phyloP scores from a whole-genome alignment of 2,113 vertebrate species.

The Pyrgilauda ruficollis region DNA sequence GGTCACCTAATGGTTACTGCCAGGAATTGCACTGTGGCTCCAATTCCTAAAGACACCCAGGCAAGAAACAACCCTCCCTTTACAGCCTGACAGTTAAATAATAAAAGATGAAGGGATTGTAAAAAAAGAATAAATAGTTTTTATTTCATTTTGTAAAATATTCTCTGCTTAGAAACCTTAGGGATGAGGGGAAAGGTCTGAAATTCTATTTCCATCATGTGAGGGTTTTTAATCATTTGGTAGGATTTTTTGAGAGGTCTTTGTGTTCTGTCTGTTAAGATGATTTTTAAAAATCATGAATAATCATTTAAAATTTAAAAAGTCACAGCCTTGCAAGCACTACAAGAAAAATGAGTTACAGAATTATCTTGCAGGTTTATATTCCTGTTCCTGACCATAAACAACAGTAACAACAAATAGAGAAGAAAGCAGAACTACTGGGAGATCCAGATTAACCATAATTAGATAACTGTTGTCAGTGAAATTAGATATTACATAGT shows the following conservation, averaged over 20 bases:
- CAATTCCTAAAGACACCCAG: neutral
- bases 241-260: neutral
- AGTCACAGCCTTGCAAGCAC: neutral
- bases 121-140: accelerated
- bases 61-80: neutral
- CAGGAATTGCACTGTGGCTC: slow-evolving; percentile 47
- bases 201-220: neutral
- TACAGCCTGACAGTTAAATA: neutral
- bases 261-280: neutral
- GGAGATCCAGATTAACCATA: slow-evolving; percentile 16
- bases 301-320: neutral
- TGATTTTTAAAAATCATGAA: neutral
- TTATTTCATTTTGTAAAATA: neutral
- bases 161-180: neutral
- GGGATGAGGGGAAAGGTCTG: neutral
- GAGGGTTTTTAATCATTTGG: neutral
- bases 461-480: neutral
- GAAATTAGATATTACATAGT: slow-evolving; percentile 4
- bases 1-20: slow-evolving; percentile 70
- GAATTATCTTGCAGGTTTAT: neutral
- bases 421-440: slow-evolving; percentile 19
- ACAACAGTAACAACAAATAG: neutral
- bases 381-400: neutral
- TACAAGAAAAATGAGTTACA: neutral
- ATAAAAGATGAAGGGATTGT: neutral